These are phyloP conservation scores for Desoria tigrina DNA, from an alignment of 2,888 invertebrate genomes.

Conservation along the genomic window DNA sequence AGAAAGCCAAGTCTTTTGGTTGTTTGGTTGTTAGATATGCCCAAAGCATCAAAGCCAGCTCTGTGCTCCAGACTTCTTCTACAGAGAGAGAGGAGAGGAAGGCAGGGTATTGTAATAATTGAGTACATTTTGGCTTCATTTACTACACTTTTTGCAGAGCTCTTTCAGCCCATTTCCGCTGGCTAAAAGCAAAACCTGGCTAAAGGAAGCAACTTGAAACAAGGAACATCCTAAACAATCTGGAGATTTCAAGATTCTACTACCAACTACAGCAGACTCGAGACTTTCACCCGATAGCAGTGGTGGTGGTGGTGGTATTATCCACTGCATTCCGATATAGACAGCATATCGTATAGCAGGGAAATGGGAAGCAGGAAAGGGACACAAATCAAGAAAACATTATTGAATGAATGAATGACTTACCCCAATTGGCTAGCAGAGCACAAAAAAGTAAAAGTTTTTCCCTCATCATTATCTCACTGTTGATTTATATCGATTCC, in stretches of 20 bases:
- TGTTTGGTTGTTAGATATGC: too few relatives aligned
- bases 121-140: too few relatives aligned
- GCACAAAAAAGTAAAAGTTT: slow-evolving; percentile 37
- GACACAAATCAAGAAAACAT: slow-evolving; percentile 17
- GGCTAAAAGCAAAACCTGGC: slow-evolving; percentile 33
- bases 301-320: too few relatives aligned
- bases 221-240: slow-evolving; percentile 17
- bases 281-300: too few relatives aligned
- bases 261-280: too few relatives aligned
- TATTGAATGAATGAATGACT: slow-evolving; percentile 24
- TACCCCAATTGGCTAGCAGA: slow-evolving; percentile 46
- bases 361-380: slow-evolving; percentile 10
- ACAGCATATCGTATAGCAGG: not conserved
- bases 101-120: too few relatives aligned
- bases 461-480: slow-evolving; percentile 18
- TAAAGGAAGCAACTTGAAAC: slow-evolving; percentile 30
- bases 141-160: not conserved
- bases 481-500: slow-evolving; percentile 14
- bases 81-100: too few relatives aligned
- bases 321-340: too few relatives aligned
- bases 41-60: too few relatives aligned
- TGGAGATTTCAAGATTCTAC: not conserved
- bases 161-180: slow-evolving; percentile 21
- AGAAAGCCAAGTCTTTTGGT: too few relatives aligned
- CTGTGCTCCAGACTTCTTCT: too few relatives aligned